A percentile compares a stretch with the other conserved stretches of the same genome.
Conservation (phyloP, 2,113 vertebrate genomes). For the Fregetta grallaria region DNA sequence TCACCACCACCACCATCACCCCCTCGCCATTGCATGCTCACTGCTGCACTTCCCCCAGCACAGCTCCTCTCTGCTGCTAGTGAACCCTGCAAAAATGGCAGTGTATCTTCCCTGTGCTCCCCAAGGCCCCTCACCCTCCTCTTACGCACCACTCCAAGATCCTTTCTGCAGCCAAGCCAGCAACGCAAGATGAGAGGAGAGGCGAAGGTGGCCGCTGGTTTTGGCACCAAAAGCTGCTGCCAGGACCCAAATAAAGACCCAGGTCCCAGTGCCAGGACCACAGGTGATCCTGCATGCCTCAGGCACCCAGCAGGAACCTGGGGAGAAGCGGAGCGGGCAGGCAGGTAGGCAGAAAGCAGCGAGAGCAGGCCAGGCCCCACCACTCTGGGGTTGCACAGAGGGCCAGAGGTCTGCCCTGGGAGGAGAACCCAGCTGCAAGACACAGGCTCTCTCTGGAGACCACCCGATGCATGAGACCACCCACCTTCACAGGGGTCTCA, state of each 20-base stretch:
- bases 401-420: no score
- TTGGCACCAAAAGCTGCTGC: background rate
- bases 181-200: background rate
- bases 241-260: background rate
- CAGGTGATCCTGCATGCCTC: background rate
- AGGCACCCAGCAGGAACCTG: rapidly evolving
- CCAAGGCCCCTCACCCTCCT: no score
- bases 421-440: background rate
- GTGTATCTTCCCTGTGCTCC: rapidly evolving
- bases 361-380: background rate
- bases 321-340: rapidly evolving
- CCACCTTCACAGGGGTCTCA: rapidly evolving
- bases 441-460: background rate
- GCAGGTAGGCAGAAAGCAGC: background rate
- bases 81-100: background rate
- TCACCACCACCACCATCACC: no score
- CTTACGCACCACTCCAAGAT: background rate
- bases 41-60: background rate
- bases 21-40: no score
- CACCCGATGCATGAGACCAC: rapidly evolving
- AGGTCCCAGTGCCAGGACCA: no score
- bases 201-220: background rate
- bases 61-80: background rate
- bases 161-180: background rate
- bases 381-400: rapidly evolving